Evolutionary conservation across 2,888 invertebrate species (phyloP), one percentile per base, ranked within the genome.

Genomic region (Dermolepida albohirtum): DNA sequence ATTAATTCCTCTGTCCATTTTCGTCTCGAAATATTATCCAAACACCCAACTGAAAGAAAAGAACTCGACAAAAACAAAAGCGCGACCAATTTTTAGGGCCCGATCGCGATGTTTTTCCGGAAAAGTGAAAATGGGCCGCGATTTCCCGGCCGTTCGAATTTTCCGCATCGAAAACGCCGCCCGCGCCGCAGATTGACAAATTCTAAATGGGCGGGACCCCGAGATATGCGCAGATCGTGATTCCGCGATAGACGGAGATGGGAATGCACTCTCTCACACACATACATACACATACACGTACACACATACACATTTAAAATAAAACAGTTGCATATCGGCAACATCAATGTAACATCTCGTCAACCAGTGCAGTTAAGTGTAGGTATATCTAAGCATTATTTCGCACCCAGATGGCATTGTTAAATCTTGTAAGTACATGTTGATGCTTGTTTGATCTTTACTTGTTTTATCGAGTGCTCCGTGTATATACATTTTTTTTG

Each of bases 271-370:
- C 34, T 34, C 10, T 34, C 34, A 34, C 10, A 34, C 34, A 34
- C 34, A 34, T 6, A 29, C 29, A 5, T 5, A 29, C 29, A 29
- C 29, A 29, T 6, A 29, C 29, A 29, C 5, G 6, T 6, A 29
- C 49, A 62, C 17, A 47, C 47, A 62, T 47, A 62, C 49, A 62
- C 59, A 62, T 62, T 62, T 47, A 62, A 62, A 62, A 62, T 62
- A 62, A 62, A 62, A 62, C 59, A 62, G 59, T 62, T 62, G 59
- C 59, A 62, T 62, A 62, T 47, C 59, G 47, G 59, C 59, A 62
- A 62, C 59, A 62, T 62, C 59, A 62, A 62, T 62, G 59, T 62
- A 62, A 62, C 59, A 62, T 47, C 49, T 62, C 47, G 59, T 62
- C 59, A 62, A 62, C 27, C 47, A 62, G 59, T 62, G 59, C 59